phyloP scores from a whole-genome alignment of 2,797 vertebrate species.

The Pempheris klunzingeri region DNA sequence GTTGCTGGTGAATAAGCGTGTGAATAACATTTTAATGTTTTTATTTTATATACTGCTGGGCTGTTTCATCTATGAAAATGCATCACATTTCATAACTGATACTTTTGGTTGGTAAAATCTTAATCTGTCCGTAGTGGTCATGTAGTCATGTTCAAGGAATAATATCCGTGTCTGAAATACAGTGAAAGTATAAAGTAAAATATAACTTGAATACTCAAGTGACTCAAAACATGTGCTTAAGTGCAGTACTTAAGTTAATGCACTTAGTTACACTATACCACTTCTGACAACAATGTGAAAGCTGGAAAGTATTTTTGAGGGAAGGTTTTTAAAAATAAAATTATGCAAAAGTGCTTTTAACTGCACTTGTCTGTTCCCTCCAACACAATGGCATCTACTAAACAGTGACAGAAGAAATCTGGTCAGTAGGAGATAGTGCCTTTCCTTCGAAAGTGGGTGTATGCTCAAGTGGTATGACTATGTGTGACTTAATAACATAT shows the following conservation, averaged over 20 bases:
- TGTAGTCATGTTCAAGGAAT: no score
- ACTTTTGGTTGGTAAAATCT: not conserved
- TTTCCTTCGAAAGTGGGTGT: constrained; percentile 22
- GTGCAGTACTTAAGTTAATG: not conserved
- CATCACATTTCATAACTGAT: no score
- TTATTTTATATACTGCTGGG: not conserved
- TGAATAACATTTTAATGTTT: not conserved
- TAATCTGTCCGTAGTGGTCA: no score
- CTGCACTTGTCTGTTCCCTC: constrained; percentile 16
- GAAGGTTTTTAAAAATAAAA: constrained; percentile 9
- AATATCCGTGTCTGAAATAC: not conserved
- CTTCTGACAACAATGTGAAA: not conserved
- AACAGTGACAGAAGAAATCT: constrained; percentile 6
- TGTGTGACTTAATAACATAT: constrained; percentile 51
- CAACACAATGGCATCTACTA: constrained; percentile 9
- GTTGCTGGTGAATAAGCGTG: not conserved
- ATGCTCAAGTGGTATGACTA: constrained; percentile 12
- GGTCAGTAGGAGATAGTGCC: not conserved
- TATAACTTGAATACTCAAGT: not conserved
- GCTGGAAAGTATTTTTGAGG: not conserved
- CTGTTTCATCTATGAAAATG: not conserved
- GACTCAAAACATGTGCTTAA: not conserved
- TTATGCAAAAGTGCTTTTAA: constrained; percentile 12
- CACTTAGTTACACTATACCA: not conserved
- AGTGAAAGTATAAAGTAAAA: not conserved